Conservation (phyloP, 1,140 invertebrate species). For the Lamellibrachia luymesi region DNA sequence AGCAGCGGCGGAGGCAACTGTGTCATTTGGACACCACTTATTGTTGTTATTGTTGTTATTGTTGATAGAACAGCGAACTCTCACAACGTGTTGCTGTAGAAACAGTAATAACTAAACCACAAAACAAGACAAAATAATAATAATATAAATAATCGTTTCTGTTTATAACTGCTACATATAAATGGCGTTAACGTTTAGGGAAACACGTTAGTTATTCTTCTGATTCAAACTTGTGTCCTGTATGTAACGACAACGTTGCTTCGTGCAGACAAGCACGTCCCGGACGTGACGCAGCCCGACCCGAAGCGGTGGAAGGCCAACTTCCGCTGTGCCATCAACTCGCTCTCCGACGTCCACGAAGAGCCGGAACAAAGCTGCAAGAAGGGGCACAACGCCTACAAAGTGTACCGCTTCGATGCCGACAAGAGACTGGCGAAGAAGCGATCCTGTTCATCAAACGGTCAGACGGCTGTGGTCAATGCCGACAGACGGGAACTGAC, state of each 20-base stretch:
- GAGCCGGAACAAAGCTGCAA: conserved; percentile 31
- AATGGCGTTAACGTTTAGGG: too few species aligned
- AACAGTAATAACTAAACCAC: too few species aligned
- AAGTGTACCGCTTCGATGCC: conserved; percentile 33
- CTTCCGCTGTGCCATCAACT: conserved; percentile 52
- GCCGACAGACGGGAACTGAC: too few species aligned
- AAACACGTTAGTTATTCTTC: neutral
- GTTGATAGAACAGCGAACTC: too few species aligned
- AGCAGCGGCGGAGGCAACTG: too few species aligned
- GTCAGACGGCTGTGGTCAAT: neutral
- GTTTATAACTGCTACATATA: too few species aligned
- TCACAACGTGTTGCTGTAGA: too few species aligned
- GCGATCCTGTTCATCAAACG: conserved; percentile 25
- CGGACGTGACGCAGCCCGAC: conserved; percentile 8
- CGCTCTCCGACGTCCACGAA: conserved; percentile 42
- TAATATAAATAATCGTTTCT: too few species aligned
- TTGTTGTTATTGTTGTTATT: too few species aligned
- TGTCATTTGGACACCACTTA: too few species aligned
- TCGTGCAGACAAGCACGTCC: conserved; percentile 16
- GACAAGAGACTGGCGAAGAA: too few species aligned
- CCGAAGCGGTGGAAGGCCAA: conserved; percentile 52
- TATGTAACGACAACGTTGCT: conserved; percentile 25
- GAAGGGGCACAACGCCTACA: conserved; percentile 43
- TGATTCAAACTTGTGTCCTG: conserved; percentile 17
- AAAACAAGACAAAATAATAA: too few species aligned